A percentile compares a stretch with the other conserved stretches of the same genome.
These are phyloP conservation scores for Watsonalla cultraria DNA, from an alignment of 2,888 invertebrate species.

Conservation along the genomic window DNA sequence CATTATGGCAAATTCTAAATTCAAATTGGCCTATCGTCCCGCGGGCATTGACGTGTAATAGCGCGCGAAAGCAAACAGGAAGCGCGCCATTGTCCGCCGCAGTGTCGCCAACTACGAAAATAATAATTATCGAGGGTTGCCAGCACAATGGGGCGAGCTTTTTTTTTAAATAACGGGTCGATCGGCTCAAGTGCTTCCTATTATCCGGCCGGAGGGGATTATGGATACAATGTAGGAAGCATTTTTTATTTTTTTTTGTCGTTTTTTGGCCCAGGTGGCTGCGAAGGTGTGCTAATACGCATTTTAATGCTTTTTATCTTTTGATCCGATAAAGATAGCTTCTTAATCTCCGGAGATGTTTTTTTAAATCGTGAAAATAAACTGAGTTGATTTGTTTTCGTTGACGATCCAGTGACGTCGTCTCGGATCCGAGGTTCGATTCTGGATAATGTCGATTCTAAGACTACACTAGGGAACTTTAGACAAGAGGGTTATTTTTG, in stretches of 20 bases:
- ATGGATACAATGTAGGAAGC: conserved; percentile 62
- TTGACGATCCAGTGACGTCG: too few species aligned
- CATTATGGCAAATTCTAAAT: conserved; percentile 68
- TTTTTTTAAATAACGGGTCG: conserved; percentile 69
- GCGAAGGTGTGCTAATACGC: conserved; percentile 65
- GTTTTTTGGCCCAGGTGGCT: conserved; percentile 57
- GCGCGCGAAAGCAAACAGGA: conserved; percentile 78
- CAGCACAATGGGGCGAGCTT: conserved; percentile 55
- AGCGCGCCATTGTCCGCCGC: conserved; percentile 68
- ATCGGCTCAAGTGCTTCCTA: conserved; percentile 75
- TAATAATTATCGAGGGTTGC: conserved; percentile 76
- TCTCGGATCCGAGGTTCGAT: too few species aligned
- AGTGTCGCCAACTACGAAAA: conserved; percentile 78
- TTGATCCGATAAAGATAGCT: conserved; percentile 58
- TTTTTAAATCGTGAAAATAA: conserved; percentile 6
- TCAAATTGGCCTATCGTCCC: conserved; percentile 73
- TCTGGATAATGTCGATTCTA: too few species aligned
- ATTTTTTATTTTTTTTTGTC: conserved; percentile 39
- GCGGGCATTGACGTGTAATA: conserved; percentile 74
- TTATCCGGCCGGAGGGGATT: conserved; percentile 66
- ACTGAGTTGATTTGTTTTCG: too few species aligned
- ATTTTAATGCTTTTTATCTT: conserved; percentile 50
- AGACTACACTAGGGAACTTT: too few species aligned
- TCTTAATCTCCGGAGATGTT: conserved; percentile 23
- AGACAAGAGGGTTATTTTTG: too few species aligned